Percentiles rank a stretch among this genome's conserved stretches.
Evolutionary conservation across 2,113 vertebrate genomes (phyloP).

Genomic region (Percina caprodes): DNA sequence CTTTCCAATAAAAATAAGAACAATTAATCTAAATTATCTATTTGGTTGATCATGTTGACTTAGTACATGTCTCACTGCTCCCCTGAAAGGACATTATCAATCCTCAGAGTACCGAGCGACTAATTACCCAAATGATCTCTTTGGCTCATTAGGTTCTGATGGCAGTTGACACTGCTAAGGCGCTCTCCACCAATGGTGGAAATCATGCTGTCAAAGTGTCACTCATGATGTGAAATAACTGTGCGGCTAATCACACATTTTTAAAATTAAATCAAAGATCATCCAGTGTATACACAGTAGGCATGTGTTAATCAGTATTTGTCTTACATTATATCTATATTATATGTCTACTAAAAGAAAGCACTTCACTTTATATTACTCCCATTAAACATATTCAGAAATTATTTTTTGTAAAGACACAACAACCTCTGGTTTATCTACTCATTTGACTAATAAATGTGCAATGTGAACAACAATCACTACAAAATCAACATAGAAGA

Average conservation of each 20-base stretch:
- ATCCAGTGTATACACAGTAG: not conserved
- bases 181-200: conserved; percentile 20
- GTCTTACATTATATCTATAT: not conserved
- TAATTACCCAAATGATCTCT: conserved; percentile 62
- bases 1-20: conserved; percentile 10
- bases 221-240: conserved; percentile 27
- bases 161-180: conserved; percentile 12
- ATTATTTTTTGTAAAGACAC: not conserved
- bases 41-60: conserved; percentile 43
- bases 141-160: conserved; percentile 53
- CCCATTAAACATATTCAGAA: not conserved
- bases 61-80: conserved; percentile 22
- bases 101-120: conserved; percentile 28
- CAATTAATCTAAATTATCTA: conserved; percentile 21
- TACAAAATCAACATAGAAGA: too few species aligned
- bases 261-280: conserved; percentile 24
- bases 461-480: too few species aligned
- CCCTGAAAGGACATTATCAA: conserved; percentile 28
- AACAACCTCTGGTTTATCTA: not conserved
- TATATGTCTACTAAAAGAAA: not conserved
- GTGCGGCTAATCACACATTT: not conserved
- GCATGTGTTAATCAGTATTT: conserved; percentile 2
- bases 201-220: conserved; percentile 49
- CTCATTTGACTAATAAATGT: not conserved
- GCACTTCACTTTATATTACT: not conserved